Percentiles rank a stretch among this genome's conserved stretches.
phyloP scores from a whole-genome alignment of 2,113 vertebrate genomes.

The Phylloscopus whistleri region DNA sequence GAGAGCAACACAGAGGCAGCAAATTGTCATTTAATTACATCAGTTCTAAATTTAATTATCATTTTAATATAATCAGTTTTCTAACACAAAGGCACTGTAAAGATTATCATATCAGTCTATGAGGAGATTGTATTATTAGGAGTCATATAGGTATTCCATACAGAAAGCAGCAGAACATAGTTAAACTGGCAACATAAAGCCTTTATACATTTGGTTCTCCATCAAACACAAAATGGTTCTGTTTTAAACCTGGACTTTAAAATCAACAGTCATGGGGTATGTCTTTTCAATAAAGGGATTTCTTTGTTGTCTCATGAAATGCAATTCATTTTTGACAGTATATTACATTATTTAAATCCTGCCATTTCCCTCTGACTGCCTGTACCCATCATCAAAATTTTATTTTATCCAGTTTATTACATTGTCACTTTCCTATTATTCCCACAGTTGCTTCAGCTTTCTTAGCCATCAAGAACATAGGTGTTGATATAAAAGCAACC shows the following conservation, averaged over 20 bases:
- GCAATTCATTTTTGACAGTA: neutral
- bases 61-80: neutral
- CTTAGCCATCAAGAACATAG: neutral
- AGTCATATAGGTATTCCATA: neutral
- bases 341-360: neutral
- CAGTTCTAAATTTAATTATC: neutral
- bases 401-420: neutral
- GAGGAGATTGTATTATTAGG: neutral
- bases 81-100: neutral
- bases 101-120: neutral
- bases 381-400: neutral
- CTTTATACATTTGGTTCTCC: neutral
- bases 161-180: neutral
- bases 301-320: neutral
- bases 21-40: neutral
- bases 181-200: neutral
- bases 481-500: neutral
- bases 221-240: neutral
- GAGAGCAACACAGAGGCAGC: neutral
- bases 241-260: neutral
- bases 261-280: neutral
- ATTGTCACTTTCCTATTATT: neutral
- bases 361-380: neutral
- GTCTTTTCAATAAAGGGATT: neutral
- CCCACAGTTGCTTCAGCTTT: neutral